Base-by-base conservation (phyloP, 2,797 vertebrate species). In the Macrochelys suwanniensis region DNA sequence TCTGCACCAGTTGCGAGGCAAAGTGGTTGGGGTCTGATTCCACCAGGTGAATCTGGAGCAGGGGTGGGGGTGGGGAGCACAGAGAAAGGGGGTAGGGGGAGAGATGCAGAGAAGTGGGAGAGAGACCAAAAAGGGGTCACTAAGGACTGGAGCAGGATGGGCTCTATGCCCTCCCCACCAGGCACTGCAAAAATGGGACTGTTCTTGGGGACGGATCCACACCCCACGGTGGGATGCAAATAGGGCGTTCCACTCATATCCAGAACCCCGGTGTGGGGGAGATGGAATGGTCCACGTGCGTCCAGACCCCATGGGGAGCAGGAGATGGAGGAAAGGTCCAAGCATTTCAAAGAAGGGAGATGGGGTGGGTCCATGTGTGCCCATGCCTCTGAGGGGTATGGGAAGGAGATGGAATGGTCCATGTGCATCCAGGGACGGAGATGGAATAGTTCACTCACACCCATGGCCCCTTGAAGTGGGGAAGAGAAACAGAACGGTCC, bases 1-100 rank as follows among this genome's bases (percentile, higher is more conserved):
- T 98, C 79, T 98, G 93, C 57, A 98, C 98, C 97, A 98, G 85
- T 77, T 96, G 97, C 5, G 98, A 98, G 0, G 98, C 98, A 49
- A 98, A 99, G 95, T 99, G 98, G 91, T 98, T 95, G 51, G 98
- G 98, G 83, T 99, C 97, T 0, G 98, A 98, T 81, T 99, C 98
- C 77, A 99, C 98, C 89, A 99, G 96, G 92, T 98, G 98, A 87
- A 99, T 97, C 98, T 99, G 95, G 87, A 81, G 90, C 84, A 87
- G 88, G 50, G 1, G 28, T 31, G 80, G 77, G 3, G 83, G 1
- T 23, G 42, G 82, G 82, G 3, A 79, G 59, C 76, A 89, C 47
- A 3, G 3, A 2, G 28, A 85, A 11, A 3, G n/a, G 6, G 59
- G 71, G 47, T 11, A 19, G 65, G 85, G 21, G 51, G 11, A 11